Percentiles rank a stretch among this genome's conserved stretches.
phyloP scores from a whole-genome alignment of 2,888 invertebrate genomes.

The Bombylius major region DNA sequence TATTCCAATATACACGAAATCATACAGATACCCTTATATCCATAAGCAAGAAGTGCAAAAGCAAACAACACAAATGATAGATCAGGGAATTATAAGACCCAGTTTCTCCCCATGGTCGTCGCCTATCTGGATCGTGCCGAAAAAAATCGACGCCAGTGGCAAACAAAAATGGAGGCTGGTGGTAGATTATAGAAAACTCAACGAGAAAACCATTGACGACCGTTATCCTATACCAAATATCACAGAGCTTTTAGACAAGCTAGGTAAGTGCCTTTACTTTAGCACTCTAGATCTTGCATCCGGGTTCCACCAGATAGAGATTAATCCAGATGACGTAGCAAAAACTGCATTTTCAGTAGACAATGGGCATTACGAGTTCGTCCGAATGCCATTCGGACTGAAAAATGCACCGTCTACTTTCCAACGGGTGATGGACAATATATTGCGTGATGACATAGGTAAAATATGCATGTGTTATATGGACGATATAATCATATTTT shows the following conservation, averaged over 20 bases:
- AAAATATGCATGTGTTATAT: no score
- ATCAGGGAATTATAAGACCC: constrained; percentile 13
- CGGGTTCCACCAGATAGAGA: constrained; percentile 26
- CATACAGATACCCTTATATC: no score
- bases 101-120: constrained; percentile 15
- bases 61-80: no score
- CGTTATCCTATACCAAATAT: constrained; percentile 19
- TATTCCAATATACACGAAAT: no score
- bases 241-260: constrained; percentile 22
- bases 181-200: constrained; percentile 17
- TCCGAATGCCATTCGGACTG: constrained; percentile 25
- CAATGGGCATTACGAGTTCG: constrained; percentile 21
- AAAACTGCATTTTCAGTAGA: constrained; percentile 13
- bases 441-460: neutral
- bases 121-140: constrained; percentile 19
- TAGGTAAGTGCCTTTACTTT: constrained; percentile 23
- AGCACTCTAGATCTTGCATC: constrained; percentile 22
- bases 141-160: constrained; percentile 7
- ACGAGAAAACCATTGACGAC: constrained; percentile 16
- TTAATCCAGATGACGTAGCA: constrained; percentile 16
- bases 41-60: no score
- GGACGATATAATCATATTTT: no score
- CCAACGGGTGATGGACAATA: constrained; percentile 8
- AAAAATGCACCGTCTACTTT: constrained; percentile 8
- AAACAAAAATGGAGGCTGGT: constrained; percentile 16